Percentiles rank a stretch among this genome's conserved stretches.
Evolutionary conservation across 2,797 vertebrate genomes (phyloP).

Genomic region (Hephaestus fuliginosus): DNA sequence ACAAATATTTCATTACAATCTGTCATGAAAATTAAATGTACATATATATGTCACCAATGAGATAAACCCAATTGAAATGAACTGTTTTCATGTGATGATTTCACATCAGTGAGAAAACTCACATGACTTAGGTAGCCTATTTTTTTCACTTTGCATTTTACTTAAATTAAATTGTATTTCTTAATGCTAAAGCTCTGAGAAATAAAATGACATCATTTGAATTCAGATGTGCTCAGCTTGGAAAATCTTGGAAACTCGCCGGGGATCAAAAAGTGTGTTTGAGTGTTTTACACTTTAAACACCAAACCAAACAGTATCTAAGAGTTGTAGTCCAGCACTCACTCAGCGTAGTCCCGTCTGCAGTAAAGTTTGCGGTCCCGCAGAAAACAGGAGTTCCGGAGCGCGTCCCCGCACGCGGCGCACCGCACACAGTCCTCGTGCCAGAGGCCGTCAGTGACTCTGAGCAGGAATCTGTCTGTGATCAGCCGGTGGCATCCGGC

Average conservation of each 20-base stretch:
- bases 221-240: neutral
- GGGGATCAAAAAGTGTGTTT: neutral
- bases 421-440: conserved; percentile 95
- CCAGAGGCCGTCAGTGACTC: conserved; percentile 94
- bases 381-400: conserved; percentile 93
- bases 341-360: conserved; percentile 94
- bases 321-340: conserved; percentile 74
- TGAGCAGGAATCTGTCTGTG: conserved; percentile 93
- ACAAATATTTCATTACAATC: neutral
- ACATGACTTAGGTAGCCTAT: neutral
- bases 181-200: neutral
- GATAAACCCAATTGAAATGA: neutral
- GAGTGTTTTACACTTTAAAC: neutral
- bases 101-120: neutral
- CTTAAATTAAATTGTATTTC: neutral
- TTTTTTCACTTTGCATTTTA: neutral
- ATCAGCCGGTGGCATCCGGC: conserved; percentile 93
- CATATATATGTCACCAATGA: neutral
- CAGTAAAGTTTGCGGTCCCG: conserved; percentile 96
- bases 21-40: neutral
- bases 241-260: neutral
- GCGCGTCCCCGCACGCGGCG: conserved; percentile 90
- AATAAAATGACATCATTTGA: neutral
- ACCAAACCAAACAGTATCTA: neutral
- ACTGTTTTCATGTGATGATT: neutral